A percentile compares a stretch with the other conserved stretches of the same genome.
Evolutionary conservation across 2,888 invertebrate species (phyloP).

Genomic region (Protophormia terraenovae): DNA sequence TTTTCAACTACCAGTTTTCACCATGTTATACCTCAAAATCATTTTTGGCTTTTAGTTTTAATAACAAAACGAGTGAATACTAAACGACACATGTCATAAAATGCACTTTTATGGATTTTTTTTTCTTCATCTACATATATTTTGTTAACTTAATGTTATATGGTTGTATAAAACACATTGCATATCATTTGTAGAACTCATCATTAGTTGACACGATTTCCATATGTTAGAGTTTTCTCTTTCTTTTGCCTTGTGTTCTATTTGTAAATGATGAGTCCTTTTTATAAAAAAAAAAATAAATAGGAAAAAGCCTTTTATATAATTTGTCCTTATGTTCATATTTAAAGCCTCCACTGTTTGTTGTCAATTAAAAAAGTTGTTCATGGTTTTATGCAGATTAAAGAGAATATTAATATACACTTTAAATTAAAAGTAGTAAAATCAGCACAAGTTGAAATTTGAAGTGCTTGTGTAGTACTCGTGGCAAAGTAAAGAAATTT

Average conservation of each 20-base stretch:
- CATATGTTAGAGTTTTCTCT: slow-evolving; percentile 73
- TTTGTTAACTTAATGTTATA: neutral
- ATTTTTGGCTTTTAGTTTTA: slow-evolving; percentile 78
- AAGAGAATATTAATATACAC: neutral
- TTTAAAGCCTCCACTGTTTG: slow-evolving; percentile 26
- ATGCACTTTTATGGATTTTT: slow-evolving; percentile 78
- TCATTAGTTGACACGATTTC: slow-evolving; percentile 75
- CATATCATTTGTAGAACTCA: slow-evolving; percentile 63
- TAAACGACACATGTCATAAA: slow-evolving; percentile 81
- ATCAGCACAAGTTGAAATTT: neutral
- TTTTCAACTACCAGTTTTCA: slow-evolving; percentile 47
- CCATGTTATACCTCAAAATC: slow-evolving; percentile 26
- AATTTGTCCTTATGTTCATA: slow-evolving; percentile 65
- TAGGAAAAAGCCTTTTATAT: slow-evolving; percentile 2
- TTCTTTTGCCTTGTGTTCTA: neutral
- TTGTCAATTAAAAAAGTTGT: slow-evolving; percentile 24
- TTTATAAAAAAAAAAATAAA: neutral
- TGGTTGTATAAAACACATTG: neutral
- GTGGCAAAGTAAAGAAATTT: neutral
- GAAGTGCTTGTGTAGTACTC: neutral
- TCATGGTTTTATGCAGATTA: slow-evolving; percentile 21
- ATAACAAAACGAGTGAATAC: slow-evolving; percentile 64
- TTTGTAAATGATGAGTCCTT: neutral
- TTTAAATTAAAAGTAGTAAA: neutral
- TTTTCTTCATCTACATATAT: slow-evolving; percentile 19